phyloP scores from a whole-genome alignment of 2,113 vertebrate genomes.

The Clarias batrachus region DNA sequence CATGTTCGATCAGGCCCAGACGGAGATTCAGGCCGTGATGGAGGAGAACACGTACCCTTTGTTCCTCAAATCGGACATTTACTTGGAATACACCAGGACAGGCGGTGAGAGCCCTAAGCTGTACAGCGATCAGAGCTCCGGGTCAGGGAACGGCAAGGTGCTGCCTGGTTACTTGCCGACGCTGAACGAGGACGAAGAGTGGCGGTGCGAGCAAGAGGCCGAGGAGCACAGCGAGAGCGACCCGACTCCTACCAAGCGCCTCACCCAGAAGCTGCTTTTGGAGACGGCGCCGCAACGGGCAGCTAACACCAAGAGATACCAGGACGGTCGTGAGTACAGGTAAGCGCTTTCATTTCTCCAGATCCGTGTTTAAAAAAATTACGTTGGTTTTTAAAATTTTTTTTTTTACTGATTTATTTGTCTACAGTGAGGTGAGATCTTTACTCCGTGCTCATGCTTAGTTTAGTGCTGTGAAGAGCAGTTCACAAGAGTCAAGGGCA shows the following conservation, averaged over 20 bases:
- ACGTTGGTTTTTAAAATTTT: no score
- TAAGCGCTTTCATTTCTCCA: conserved; percentile 56
- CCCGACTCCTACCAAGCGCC: conserved; percentile 70
- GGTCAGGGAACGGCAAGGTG: conserved; percentile 81
- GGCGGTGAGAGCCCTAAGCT: conserved; percentile 92
- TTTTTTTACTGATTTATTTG: neutral
- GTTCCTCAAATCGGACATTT: conserved; percentile 95
- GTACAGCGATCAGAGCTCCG: conserved; percentile 82
- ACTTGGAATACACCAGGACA: conserved; percentile 91
- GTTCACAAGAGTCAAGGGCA: conserved; percentile 8
- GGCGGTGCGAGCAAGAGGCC: conserved; percentile 80
- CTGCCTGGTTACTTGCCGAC: conserved; percentile 85
- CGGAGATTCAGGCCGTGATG: conserved; percentile 90
- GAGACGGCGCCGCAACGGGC: conserved; percentile 80
- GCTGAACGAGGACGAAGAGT: conserved; percentile 88
- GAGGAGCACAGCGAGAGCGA: conserved; percentile 75
- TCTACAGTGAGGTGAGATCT: neutral
- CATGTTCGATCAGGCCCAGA: conserved; percentile 98
- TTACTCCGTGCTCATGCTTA: neutral
- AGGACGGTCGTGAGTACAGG: conserved; percentile 89
- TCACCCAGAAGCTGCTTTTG: conserved; percentile 85
- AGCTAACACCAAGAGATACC: conserved; percentile 74
- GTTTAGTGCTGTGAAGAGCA: neutral
- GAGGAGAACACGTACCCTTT: conserved; percentile 95
- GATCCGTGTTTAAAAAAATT: neutral